Conservation (phyloP, 2,888 invertebrate species). For the Lepidochrysops patricia region DNA sequence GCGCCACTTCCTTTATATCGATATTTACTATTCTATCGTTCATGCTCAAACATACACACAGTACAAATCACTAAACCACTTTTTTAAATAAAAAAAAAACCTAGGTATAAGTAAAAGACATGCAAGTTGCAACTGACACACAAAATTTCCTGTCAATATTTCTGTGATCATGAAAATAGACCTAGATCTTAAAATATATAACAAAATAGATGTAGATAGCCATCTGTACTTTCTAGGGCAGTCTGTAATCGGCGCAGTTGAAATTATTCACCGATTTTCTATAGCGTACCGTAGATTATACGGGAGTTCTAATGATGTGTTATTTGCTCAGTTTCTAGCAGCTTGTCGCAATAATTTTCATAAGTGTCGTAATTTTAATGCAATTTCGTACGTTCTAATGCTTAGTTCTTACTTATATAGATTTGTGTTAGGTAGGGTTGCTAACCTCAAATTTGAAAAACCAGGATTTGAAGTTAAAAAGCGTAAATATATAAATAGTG, state of each 20-base stretch:
- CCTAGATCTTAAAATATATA: too few species aligned
- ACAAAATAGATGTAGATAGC: slow-evolving; percentile 9
- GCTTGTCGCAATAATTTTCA: slow-evolving; percentile 7
- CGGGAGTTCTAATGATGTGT: background rate
- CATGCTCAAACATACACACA: too few species aligned
- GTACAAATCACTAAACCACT: too few species aligned
- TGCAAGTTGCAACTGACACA: too few species aligned
- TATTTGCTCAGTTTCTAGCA: slow-evolving; percentile 10
- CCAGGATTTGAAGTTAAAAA: too few species aligned
- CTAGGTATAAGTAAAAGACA: too few species aligned
- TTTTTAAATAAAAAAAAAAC: too few species aligned
- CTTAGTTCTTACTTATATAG: background rate
- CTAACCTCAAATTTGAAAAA: background rate
- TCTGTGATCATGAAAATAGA: too few species aligned
- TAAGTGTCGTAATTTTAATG: slow-evolving; percentile 37
- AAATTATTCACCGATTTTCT: slow-evolving; percentile 6
- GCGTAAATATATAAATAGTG: too few species aligned
- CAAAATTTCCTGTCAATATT: background rate
- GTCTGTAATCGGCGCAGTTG: background rate
- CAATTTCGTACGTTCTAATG: slow-evolving; percentile 6
- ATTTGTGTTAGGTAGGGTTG: background rate
- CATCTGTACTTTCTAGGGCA: slow-evolving; percentile 21
- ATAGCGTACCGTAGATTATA: background rate
- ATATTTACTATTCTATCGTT: background rate
- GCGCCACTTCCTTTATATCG: slow-evolving; percentile 32